A percentile compares a stretch with the other conserved stretches of the same genome.
phyloP scores from a whole-genome alignment of 2,888 invertebrate genomes.

The Autographa pulchrina region DNA sequence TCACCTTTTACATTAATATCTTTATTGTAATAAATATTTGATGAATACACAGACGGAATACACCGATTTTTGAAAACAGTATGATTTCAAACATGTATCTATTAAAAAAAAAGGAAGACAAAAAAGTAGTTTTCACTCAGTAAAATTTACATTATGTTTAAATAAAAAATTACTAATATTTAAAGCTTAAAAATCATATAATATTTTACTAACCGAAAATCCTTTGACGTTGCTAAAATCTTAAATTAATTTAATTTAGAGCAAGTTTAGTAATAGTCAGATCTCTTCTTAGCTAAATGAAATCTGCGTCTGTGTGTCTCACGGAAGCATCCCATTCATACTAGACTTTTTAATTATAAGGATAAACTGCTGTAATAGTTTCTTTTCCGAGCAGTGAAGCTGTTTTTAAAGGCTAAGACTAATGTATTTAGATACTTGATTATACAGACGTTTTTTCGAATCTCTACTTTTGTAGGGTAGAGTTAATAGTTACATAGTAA shows the following conservation, averaged over 20 bases:
- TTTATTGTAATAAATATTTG: too few relatives aligned
- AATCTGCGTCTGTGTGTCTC: not conserved
- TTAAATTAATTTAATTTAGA: not conserved
- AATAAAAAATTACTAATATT: too few relatives aligned
- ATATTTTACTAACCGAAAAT: not conserved
- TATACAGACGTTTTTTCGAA: not conserved
- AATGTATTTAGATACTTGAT: not conserved
- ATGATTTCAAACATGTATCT: too few relatives aligned
- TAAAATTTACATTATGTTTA: too few relatives aligned
- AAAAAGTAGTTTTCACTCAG: too few relatives aligned
- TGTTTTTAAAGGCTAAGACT: not conserved
- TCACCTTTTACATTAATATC: too few relatives aligned
- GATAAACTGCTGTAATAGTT: constrained; percentile 33
- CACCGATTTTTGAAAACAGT: too few relatives aligned
- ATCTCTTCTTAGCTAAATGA: not conserved
- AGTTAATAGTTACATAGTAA: too few relatives aligned
- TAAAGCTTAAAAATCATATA: too few relatives aligned
- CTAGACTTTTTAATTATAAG: constrained; percentile 67
- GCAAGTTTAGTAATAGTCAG: not conserved
- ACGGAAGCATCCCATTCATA: not conserved
- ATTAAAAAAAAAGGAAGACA: too few relatives aligned
- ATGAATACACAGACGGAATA: too few relatives aligned
- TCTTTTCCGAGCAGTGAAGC: constrained; percentile 6
- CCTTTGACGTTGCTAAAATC: not conserved
- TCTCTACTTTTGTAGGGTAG: not conserved